Conservation (phyloP, 1,140 invertebrate species). For the Macrosteles quadrilineatus region DNA sequence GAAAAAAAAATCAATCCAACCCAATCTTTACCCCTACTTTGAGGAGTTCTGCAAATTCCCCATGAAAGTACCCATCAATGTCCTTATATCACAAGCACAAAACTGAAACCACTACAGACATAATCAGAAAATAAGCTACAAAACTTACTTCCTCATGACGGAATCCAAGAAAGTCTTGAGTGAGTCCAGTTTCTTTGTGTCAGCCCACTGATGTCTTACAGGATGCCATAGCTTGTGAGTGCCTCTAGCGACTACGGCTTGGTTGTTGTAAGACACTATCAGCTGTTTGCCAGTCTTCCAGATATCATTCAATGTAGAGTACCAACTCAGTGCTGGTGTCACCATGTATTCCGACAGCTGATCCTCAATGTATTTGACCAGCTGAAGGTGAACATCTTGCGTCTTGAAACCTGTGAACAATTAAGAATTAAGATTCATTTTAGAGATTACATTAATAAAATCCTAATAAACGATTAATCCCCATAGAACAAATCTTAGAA, state of each 20-base stretch:
- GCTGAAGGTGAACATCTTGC: conserved; percentile 51
- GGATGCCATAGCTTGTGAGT: conserved; percentile 50
- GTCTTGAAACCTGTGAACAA: conserved; percentile 30
- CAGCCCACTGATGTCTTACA: conserved; percentile 62
- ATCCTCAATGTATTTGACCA: conserved; percentile 54
- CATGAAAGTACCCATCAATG: no score
- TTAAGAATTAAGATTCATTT: no score
- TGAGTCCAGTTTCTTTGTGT: conserved; percentile 54
- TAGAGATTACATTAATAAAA: no score
- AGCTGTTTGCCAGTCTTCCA: conserved; percentile 56
- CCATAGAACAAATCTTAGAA: no score
- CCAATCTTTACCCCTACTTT: no score
- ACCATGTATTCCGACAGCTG: conserved; percentile 54
- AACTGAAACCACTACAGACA: no score
- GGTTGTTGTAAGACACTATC: conserved; percentile 59
- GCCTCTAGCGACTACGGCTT: conserved; percentile 42
- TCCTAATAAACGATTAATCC: no score
- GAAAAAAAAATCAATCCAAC: no score
- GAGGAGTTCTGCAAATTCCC: no score
- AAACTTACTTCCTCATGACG: not conserved
- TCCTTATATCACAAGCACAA: no score
- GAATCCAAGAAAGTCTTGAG: conserved; percentile 53
- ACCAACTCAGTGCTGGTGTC: conserved; percentile 51
- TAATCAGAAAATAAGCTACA: no score
- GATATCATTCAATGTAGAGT: conserved; percentile 53